Evolutionary conservation across 64 coral and sea anemone species (phyloP).

Genomic region (Pocillopora damicornis): DNA sequence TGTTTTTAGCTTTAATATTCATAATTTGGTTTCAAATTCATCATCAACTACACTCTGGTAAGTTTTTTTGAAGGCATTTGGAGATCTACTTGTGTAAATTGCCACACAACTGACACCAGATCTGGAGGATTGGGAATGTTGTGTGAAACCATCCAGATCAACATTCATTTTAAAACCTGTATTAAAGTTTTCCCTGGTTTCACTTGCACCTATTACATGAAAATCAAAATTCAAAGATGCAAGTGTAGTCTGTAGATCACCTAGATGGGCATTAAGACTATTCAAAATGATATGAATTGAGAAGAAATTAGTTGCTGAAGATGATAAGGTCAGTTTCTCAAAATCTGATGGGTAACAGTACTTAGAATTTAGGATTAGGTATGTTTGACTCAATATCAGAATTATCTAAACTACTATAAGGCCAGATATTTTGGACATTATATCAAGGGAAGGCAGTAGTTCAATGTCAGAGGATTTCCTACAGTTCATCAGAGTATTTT

Average conservation of each 20-base stretch:
- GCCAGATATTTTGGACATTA: conserved; percentile 17
- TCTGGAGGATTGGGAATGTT: conserved; percentile 17
- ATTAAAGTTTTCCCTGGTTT: conserved; percentile 16
- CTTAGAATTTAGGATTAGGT: conserved; percentile 43
- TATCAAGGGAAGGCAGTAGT: conserved; percentile 5
- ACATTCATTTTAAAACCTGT: conserved; percentile 33
- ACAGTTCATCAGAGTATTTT: conserved; percentile 5
- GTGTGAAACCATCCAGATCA: conserved; percentile 22
- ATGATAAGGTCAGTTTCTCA: conserved; percentile 7
- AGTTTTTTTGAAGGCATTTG: too few relatives aligned
- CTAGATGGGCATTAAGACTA: conserved; percentile 18
- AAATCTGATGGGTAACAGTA: conserved; percentile 39
- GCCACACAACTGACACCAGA: conserved; percentile 42
- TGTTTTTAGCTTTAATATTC: too few relatives aligned
- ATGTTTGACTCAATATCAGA: conserved; percentile 33
- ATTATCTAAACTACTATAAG: conserved; percentile 7
- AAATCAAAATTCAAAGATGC: conserved; percentile 16
- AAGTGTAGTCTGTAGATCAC: conserved; percentile 27
- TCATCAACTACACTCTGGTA: too few relatives aligned
- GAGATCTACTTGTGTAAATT: too few relatives aligned
- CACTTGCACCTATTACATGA: conserved; percentile 6
- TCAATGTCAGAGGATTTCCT: conserved; percentile 17
- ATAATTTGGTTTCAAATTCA: too few relatives aligned
- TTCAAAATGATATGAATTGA: conserved; percentile 6
- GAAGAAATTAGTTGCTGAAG: not conserved